phyloP scores from a whole-genome alignment of 2,888 invertebrate genomes.

The Caenorhabditis wallacei region DNA sequence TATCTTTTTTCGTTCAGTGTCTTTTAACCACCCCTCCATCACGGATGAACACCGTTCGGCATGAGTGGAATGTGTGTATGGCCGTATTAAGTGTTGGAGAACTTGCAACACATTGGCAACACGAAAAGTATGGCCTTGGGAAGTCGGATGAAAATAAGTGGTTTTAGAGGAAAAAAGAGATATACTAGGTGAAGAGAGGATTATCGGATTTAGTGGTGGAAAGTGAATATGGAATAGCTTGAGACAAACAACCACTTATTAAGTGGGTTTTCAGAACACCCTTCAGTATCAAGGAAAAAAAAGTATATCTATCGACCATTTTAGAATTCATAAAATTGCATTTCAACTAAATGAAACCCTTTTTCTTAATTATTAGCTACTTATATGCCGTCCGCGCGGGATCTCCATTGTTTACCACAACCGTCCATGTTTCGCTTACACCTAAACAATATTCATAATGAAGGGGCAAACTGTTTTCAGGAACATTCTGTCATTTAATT shows the following conservation, averaged over 20 bases:
- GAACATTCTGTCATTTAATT: not conserved
- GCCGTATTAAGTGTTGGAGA: slow-evolving; percentile 22
- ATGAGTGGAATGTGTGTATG: slow-evolving; percentile 59
- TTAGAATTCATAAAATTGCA: too few species aligned
- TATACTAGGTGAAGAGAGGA: slow-evolving; percentile 7
- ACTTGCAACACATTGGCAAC: slow-evolving; percentile 59
- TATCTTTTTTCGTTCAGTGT: slow-evolving; percentile 26
- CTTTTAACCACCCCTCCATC: slow-evolving; percentile 36
- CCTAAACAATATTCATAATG: not conserved
- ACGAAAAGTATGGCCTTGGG: slow-evolving; percentile 50
- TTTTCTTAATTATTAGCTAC: too few species aligned
- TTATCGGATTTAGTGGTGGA: slow-evolving; percentile 3
- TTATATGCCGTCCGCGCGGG: not conserved
- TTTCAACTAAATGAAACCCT: not conserved
- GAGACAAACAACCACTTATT: not conserved
- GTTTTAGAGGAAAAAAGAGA: slow-evolving; percentile 9
- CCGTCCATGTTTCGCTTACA: not conserved
- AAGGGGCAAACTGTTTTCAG: not conserved
- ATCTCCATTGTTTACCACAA: not conserved
- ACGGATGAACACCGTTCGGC: slow-evolving; percentile 60
- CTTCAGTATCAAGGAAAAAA: too few species aligned
- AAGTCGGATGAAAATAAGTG: slow-evolving; percentile 43
- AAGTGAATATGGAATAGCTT: slow-evolving; percentile 11
- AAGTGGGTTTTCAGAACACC: too few species aligned
- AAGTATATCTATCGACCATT: too few species aligned